Percentiles rank a stretch among this genome's conserved stretches.
Conservation (phyloP, 2,113 vertebrate genomes). For the Alethe diademata region DNA sequence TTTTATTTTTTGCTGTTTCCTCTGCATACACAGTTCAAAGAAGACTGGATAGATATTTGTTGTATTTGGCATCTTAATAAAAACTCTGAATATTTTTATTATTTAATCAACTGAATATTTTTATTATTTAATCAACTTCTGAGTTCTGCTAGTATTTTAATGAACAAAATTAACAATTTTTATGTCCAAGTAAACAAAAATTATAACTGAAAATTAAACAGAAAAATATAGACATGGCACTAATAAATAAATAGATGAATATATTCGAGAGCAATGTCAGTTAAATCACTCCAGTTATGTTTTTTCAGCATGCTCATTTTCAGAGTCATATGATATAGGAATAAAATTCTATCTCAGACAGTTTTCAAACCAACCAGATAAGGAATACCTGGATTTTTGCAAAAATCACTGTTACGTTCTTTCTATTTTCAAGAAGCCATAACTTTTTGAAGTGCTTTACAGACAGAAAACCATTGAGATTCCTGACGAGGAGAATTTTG, state of each 20-base stretch:
- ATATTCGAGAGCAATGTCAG: background rate
- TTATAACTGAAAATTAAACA: background rate
- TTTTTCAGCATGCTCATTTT: constrained; percentile 6
- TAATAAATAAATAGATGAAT: constrained; percentile 34
- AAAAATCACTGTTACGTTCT: background rate
- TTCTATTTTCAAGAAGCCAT: background rate
- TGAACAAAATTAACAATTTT: constrained; percentile 47
- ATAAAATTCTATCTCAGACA: background rate
- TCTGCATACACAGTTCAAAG: constrained; percentile 45
- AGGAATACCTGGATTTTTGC: background rate
- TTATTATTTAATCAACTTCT: constrained; percentile 28
- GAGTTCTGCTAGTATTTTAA: background rate
- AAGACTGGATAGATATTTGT: constrained; percentile 19
- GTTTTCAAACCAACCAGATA: background rate
- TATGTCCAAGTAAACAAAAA: constrained; percentile 29
- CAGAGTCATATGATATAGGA: background rate
- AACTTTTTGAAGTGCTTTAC: background rate
- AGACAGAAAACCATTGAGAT: background rate
- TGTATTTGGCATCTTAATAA: constrained; percentile 37
- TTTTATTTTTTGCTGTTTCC: background rate
- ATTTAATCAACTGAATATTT: constrained; percentile 45
- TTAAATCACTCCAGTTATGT: background rate
- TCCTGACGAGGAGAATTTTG: background rate
- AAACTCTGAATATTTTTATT: constrained; percentile 38
- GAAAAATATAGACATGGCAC: background rate